Evolutionary conservation across 2,888 invertebrate species (phyloP), one percentile per base, ranked within the genome.

Genomic region (Petrolisthes manimaculis): DNA sequence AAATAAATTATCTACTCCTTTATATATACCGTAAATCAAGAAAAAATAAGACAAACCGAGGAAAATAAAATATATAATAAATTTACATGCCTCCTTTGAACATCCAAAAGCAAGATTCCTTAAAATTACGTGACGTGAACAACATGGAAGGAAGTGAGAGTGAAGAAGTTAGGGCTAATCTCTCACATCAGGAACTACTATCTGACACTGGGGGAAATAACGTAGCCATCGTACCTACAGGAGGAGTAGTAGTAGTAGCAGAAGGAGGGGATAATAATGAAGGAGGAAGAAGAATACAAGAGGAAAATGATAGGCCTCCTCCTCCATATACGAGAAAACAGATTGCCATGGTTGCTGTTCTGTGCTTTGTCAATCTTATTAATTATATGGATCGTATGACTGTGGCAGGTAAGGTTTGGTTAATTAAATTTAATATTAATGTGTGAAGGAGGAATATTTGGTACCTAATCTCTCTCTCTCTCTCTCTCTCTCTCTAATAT

Each of bases 371-470:
- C 91, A 99, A 99, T 94, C 95, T 99, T 92, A 97, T 99, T 93
- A 99, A 99, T 94, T 99, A 99, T 93, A 99, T 99, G 98, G 99
- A 99, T 94, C 95, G 99, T 93, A 99, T 97, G 93, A 99, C 99
- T 86, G 94, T 99, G 92, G 98, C 99, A 92, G 99, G 99, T 97
- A 94, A 94, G 24, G 24, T 4, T 37, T 0, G 37, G 37, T 37
- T 37, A 2, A 37, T 37, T 37, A 37, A 1, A 37, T 37, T 37
- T 37, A 37, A 37, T 37, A 37, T 37, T 37, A 6, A 74, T 74
- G 14, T 74, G 37, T 74, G 37, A 74, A 37, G 51, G 24, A 78
- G 5, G 51, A 37, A 78, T 78, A 78, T 24, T 67, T 1, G 12
- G n/a, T 67, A 67, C 37, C 37, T 0, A 37, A 37, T 37, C 37